Conservation (phyloP, 2,888 invertebrate species). For the Aplocera efformata region DNA sequence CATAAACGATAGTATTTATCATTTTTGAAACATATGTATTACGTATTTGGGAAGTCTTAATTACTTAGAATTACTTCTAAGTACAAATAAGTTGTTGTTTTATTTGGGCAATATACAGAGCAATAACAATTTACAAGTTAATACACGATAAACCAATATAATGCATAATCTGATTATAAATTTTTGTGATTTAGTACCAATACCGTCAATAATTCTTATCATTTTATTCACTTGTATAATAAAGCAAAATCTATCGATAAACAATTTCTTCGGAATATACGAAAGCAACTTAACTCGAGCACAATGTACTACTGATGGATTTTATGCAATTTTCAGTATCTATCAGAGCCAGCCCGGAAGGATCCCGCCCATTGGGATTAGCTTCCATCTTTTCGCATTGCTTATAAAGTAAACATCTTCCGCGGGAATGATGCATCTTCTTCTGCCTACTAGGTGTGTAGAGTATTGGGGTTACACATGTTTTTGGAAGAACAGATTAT, state of each 20-base stretch:
- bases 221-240: neutral
- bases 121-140: too few species aligned
- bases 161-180: too few species aligned
- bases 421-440: constrained; percentile 24
- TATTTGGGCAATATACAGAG: too few species aligned
- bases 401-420: constrained; percentile 70
- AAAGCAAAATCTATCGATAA: constrained; percentile 15
- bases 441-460: neutral
- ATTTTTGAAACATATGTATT: too few species aligned
- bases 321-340: constrained; percentile 81
- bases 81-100: too few species aligned
- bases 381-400: constrained; percentile 77
- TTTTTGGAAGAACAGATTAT: too few species aligned
- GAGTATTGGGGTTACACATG: constrained; percentile 1
- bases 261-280: constrained; percentile 32
- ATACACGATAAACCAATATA: too few species aligned
- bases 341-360: constrained; percentile 66
- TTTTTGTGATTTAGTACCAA: too few species aligned
- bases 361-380: constrained; percentile 70
- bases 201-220: too few species aligned
- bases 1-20: too few species aligned
- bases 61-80: too few species aligned
- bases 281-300: constrained; percentile 41
- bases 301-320: constrained; percentile 75
- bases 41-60: too few species aligned